These are phyloP conservation scores for Heliconius himera DNA, from an alignment of 1,140 invertebrate genomes.

Conservation along the genomic window DNA sequence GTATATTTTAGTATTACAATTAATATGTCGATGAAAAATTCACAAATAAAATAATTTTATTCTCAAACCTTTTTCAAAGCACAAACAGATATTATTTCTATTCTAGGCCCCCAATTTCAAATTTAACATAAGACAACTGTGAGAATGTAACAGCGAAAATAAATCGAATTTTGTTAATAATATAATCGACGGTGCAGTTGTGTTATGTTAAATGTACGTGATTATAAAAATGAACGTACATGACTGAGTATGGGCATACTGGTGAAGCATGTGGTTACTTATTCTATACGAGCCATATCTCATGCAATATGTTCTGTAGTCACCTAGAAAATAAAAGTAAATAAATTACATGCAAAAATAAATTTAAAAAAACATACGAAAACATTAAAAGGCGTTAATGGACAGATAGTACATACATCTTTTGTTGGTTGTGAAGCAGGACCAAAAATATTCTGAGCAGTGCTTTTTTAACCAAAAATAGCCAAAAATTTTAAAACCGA, in stretches of 20 bases:
- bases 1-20: background rate
- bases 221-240: conserved; percentile 58
- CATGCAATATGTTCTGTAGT: conserved; percentile 69
- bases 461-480: conserved; percentile 40
- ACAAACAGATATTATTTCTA: background rate
- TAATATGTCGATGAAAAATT: background rate
- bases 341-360: conserved; percentile 59
- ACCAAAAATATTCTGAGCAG: conserved; percentile 29
- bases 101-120: background rate
- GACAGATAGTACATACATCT: conserved; percentile 44
- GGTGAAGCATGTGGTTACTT: conserved; percentile 65
- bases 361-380: conserved; percentile 22
- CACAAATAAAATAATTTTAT: background rate
- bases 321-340: conserved; percentile 69
- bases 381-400: conserved; percentile 24
- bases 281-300: conserved; percentile 72
- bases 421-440: conserved; percentile 41
- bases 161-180: background rate
- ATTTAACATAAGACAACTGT: background rate
- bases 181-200: conserved; percentile 10
- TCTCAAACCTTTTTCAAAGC: background rate
- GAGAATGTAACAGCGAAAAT: background rate
- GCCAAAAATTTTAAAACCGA: conserved; percentile 33
- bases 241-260: conserved; percentile 63
- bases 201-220: conserved; percentile 23